Base-by-base conservation (phyloP, 2,888 invertebrate species). In the Cremastinae sp. region DNA sequence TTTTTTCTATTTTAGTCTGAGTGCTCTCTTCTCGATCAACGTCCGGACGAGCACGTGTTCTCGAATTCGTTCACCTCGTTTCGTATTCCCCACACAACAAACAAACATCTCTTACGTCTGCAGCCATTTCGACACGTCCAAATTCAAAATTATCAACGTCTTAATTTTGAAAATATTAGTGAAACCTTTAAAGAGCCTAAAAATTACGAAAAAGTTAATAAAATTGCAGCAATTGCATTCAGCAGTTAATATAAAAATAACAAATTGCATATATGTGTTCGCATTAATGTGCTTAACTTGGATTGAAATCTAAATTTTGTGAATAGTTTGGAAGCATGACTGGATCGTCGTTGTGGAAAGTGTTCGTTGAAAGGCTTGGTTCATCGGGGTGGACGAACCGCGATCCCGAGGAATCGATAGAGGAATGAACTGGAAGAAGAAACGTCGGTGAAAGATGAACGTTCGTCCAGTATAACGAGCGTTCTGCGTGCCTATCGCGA, bases 321-420 rank as follows among this genome's bases (percentile, higher is more conserved):
- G 38, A 18, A 61, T 16, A 61, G 28, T 45, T 34, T 43, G 22
- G 8, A 22, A 2, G 45, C 14, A 43, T 38, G 49, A 47, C 14
- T 61, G 18, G 36, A 34, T 18, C 43, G 16, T 18, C 43, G 16
- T 45, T 70, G 61, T 65, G 58, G 20, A 58, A 72, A 72, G 65
- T 14, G 20, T 22, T 51, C 22, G 53, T 65, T 59, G 68, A 59
- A 65, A 69, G 64, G 34, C 53, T 51, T 36, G 28, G 51, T 68
- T 64, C 53, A 69, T 45, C 41, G 76, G 59, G 73, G 36, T 61
- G 69, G 68, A 72, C 68, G 58, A 70, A 54, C 61, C 45, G 76
- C 69, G 76, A 76, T 76, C 69, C 73, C 73, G 53, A 45, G 53
- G 73, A 73, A 73, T 73, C 73, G 76, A 76, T 76, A 76, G 59